phyloP scores from a whole-genome alignment of 2,797 vertebrate genomes.

The Phataginus tetradactyla region DNA sequence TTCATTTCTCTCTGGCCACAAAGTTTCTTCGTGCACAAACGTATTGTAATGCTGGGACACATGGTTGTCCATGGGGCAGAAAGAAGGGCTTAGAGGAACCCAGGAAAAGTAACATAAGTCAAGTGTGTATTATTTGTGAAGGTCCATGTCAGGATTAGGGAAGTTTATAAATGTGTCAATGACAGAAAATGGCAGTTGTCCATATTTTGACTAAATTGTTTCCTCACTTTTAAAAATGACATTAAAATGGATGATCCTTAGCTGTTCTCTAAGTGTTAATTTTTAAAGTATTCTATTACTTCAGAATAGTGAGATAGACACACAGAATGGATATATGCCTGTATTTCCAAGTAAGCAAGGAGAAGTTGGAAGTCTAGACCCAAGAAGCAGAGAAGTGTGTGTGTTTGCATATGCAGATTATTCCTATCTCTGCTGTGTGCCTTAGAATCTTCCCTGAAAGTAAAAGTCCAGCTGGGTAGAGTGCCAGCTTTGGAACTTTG shows the following conservation, averaged over 20 bases:
- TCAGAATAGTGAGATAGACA: background rate
- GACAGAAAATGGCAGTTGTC: constrained; percentile 1
- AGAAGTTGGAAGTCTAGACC: background rate
- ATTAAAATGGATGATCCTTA: background rate
- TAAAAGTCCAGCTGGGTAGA: background rate
- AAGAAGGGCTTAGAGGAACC: background rate
- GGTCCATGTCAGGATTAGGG: background rate
- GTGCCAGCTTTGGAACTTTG: background rate
- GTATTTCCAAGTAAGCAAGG: background rate
- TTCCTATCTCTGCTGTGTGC: background rate
- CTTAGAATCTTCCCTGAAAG: background rate
- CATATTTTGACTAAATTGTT: background rate
- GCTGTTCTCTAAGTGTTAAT: background rate
- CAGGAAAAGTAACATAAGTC: constrained; percentile 15
- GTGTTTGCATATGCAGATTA: background rate
- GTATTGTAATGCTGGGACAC: background rate
- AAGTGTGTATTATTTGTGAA: background rate
- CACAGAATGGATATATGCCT: background rate
- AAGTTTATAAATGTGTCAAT: background rate
- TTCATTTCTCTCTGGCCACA: constrained; percentile 40
- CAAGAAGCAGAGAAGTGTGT: background rate
- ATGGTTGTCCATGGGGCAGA: background rate
- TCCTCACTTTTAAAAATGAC: background rate
- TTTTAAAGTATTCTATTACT: background rate
- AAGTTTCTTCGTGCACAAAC: constrained; percentile 39